Percentiles rank a stretch among this genome's conserved stretches.
These are phyloP conservation scores for Eubasilissa splendida DNA, from an alignment of 2,888 invertebrate genomes.

Conservation along the genomic window DNA sequence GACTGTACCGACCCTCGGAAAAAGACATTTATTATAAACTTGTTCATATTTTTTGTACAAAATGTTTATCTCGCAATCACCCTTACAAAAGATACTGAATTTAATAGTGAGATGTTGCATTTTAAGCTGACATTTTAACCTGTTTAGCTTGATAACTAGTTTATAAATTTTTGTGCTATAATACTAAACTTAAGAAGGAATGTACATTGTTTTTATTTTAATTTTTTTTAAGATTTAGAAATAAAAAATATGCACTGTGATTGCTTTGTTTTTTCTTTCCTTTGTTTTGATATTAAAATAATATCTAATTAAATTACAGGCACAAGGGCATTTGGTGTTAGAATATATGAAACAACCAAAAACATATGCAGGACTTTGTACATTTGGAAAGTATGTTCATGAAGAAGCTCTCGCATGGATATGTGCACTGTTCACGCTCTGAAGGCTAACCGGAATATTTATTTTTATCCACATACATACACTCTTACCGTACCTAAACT, in stretches of 20 bases:
- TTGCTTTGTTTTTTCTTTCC: background rate
- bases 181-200: background rate
- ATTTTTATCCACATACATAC: too few relatives aligned
- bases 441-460: too few relatives aligned
- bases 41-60: too few relatives aligned
- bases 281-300: slow-evolving; percentile 9
- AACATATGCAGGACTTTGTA: too few relatives aligned
- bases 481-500: too few relatives aligned
- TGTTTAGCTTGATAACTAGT: background rate
- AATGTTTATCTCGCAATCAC: slow-evolving; percentile 5
- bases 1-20: slow-evolving; percentile 3
- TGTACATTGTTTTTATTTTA: slow-evolving; percentile 9
- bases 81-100: slow-evolving; percentile 5
- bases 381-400: too few relatives aligned
- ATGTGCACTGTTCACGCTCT: too few relatives aligned
- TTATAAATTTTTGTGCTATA: background rate
- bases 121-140: background rate
- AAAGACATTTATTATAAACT: slow-evolving; percentile 4
- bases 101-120: slow-evolving; percentile 4
- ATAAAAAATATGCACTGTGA: slow-evolving; percentile 8
- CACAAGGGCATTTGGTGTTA: too few relatives aligned
- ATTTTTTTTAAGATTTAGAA: slow-evolving; percentile 15
- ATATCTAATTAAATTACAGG: background rate
- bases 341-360: too few relatives aligned
- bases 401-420: too few relatives aligned